A percentile compares a stretch with the other conserved stretches of the same genome.
These are phyloP conservation scores for Theropithecus gelada DNA, from an alignment of 2,113 vertebrate genomes.

Conservation along the genomic window DNA sequence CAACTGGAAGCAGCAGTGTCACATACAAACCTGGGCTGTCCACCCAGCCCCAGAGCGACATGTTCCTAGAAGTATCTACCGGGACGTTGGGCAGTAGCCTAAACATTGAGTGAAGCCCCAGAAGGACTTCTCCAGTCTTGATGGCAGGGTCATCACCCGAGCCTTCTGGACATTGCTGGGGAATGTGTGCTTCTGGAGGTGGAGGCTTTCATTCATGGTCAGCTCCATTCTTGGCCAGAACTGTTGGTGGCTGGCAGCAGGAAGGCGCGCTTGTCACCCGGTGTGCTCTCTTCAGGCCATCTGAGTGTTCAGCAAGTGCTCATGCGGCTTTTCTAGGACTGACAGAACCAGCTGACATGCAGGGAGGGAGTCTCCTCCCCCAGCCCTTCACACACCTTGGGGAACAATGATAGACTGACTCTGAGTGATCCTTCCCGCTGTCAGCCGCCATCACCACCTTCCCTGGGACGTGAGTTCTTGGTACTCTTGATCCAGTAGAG, in stretches of 20 bases:
- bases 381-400: neutral
- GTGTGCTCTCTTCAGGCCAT: neutral
- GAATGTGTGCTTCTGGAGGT: neutral
- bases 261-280: too few relatives aligned
- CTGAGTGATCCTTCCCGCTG: neutral
- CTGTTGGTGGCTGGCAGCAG: neutral
- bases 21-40: neutral
- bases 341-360: neutral
- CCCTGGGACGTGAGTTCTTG: constrained; percentile 91
- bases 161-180: neutral
- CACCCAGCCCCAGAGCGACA: neutral
- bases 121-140: neutral
- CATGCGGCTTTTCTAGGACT: too few relatives aligned
- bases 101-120: neutral
- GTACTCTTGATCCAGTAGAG: constrained; percentile 88
- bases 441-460: constrained; percentile 87
- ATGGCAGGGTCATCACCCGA: neutral
- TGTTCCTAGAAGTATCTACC: neutral
- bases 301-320: neutral
- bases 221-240: neutral
- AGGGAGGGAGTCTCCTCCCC: neutral
- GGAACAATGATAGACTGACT: neutral
- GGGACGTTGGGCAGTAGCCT: neutral
- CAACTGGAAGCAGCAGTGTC: neutral
- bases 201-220: neutral